Base-by-base conservation (phyloP, 1,140 invertebrate species). In the Drosophila tristis region DNA sequence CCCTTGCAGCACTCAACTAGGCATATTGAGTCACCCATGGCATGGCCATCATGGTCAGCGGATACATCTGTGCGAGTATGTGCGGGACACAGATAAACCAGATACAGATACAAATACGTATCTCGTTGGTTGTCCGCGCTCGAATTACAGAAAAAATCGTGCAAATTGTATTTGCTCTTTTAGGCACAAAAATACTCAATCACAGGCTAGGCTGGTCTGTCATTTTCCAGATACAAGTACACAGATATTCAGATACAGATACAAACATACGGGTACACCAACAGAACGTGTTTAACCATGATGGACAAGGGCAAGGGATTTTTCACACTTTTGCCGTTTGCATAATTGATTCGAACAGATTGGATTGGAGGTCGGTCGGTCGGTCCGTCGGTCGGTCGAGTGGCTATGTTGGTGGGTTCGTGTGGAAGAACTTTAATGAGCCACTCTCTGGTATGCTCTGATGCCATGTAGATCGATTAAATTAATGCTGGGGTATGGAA, bases 101-200 rank as follows among this genome's bases (percentile, higher is more conserved):
- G 56, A 50, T 48, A 73, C 58, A 54, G 29, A 53, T 53, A 53
- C 60, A 74, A 71, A 74, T 74, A 65, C 48, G 49, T 57, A 74
- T 74, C 72, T 74, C 57, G 31, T 20, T 70, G 63, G 56, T 39
- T 57, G 49, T 44, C 20, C 58, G 54, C 62, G 63, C 63, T 80
- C 61, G 72, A 66, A 78, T 80, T 78, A 84, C 79, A 77, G 42
- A 53, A 58, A 75, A 86, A 86, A 87, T 87, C 82, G 82, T 86
- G 82, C 82, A 82, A 86, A 87, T 82, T 86, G 66, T 87, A 72
- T 86, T 86, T 87, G 66, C 81, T 81, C 77, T 87, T 75, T 76
- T 67, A 59, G 65, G 53, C 58, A 72, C 53, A 55, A 62, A 80
- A 65, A 84, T 64, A 86, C 73, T 73, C 74, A 75, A 64, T 87